phyloP scores from a whole-genome alignment of 2,113 vertebrate genomes.

The Mystacornis crossleyi region DNA sequence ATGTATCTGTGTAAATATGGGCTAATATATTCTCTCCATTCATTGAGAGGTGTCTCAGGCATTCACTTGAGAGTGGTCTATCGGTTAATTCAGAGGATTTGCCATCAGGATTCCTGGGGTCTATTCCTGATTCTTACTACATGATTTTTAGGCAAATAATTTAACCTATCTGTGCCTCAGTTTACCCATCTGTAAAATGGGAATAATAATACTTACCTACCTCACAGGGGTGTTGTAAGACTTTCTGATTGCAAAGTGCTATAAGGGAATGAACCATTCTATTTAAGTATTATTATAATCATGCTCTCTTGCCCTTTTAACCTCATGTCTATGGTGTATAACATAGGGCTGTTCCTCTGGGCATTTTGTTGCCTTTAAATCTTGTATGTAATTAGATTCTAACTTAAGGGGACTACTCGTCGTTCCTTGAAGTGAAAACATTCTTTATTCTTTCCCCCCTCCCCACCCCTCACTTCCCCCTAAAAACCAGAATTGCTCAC shows the following conservation, averaged over 20 bases:
- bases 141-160: slow-evolving; percentile 68
- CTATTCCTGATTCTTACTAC: slow-evolving; percentile 62
- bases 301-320: slow-evolving; percentile 58
- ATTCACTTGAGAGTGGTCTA: slow-evolving; percentile 55
- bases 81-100: slow-evolving; percentile 35
- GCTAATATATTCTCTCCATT: slow-evolving; percentile 65
- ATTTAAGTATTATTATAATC: slow-evolving; percentile 74
- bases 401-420: slow-evolving; percentile 26
- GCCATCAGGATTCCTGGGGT: slow-evolving; percentile 50
- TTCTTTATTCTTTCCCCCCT: slow-evolving; percentile 49
- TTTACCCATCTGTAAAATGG: slow-evolving; percentile 68
- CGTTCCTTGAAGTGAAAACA: slow-evolving; percentile 53
- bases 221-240: slow-evolving; percentile 71
- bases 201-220: slow-evolving; percentile 76
- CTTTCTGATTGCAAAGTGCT: slow-evolving; percentile 42
- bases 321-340: slow-evolving; percentile 33
- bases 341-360: slow-evolving; percentile 59
- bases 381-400: slow-evolving; percentile 63
- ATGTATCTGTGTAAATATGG: slow-evolving; percentile 47
- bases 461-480: background rate
- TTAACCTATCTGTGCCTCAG: slow-evolving; percentile 68
- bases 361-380: slow-evolving; percentile 68
- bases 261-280: slow-evolving; percentile 54
- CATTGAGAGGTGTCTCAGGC: slow-evolving; percentile 66
- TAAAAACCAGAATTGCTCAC: background rate